Evolutionary conservation across 2,797 vertebrate genomes (phyloP), one percentile per base, ranked within the genome.

Genomic region (Aeoliscus strigatus): DNA sequence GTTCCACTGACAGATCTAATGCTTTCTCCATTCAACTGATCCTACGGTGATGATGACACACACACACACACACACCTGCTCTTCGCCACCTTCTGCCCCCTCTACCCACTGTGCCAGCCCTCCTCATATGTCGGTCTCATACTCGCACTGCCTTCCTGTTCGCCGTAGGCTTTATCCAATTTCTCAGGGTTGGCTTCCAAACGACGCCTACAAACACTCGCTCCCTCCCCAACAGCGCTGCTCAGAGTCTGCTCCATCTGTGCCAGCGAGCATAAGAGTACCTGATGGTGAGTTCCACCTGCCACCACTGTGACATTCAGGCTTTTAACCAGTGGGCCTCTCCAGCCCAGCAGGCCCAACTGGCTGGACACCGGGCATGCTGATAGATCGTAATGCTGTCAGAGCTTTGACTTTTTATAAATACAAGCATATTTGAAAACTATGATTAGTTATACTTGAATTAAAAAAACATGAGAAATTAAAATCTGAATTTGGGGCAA

Each of bases 261-360:
- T 60, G 70, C 75, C 80, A 70, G 55, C 39, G 44, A 66, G 75
- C 63, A 56, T 67, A 46, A 45, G 23, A 1, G 39, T 70, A 73
- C 74, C 82, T 78, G 68, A 79, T 70, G 70, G 59, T 23, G 15
- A 30, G 28, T 39, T 58, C 68, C 77, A 78, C 79, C 81, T 80
- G 77, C 72, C 53, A 59, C 65, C 56, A 25, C 51, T 33, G 52
- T 51, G 52, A 72, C 70, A 61, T 51, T 57, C 54, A 67, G 50
- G 33, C 54, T 56, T 44, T 56, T 44, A 61, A 31, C 54, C 54
- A 66, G 45, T 70, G 70, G 67, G 65, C 67, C 54, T 55, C 64
- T 71, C 52, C 41, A 47, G 39, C 50, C 54, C 47, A 59, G 67
- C 62, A 65, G 58, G 60, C 60, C 75, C 81, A 81, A 74, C 80